phyloP scores from a whole-genome alignment of 2,888 invertebrate species.

The Drosophila neotestacea region DNA sequence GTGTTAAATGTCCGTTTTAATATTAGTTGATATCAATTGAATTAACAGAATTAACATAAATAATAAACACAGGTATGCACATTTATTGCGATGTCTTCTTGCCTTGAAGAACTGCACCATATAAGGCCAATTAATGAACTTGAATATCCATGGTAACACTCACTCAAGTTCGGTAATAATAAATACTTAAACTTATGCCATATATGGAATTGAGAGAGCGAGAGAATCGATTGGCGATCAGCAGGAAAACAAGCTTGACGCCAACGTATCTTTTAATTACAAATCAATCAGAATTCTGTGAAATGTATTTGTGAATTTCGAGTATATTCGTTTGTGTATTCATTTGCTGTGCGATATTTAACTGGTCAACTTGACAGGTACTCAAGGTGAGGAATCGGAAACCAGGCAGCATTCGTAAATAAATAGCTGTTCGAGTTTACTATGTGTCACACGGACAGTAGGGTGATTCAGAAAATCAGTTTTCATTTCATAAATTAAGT shows the following conservation, averaged over 20 bases:
- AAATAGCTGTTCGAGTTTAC: slow-evolving; percentile 29
- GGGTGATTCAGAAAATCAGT: slow-evolving; percentile 38
- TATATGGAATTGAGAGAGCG: slow-evolving; percentile 15
- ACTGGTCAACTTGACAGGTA: slow-evolving; percentile 51
- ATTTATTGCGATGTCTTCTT: slow-evolving; percentile 14
- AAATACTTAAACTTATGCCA: slow-evolving; percentile 27
- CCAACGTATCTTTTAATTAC: slow-evolving; percentile 37
- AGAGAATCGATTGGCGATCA: slow-evolving; percentile 14
- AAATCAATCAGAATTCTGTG: slow-evolving; percentile 55
- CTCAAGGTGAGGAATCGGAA: slow-evolving; percentile 73
- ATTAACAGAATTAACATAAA: slow-evolving; percentile 10
- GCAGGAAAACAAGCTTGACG: slow-evolving; percentile 31
- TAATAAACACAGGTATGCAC: slow-evolving; percentile 8
- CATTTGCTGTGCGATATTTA: slow-evolving; percentile 26
- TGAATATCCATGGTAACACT: slow-evolving; percentile 27
- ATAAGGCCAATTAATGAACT: slow-evolving; percentile 48
- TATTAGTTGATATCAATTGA: slow-evolving; percentile 24
- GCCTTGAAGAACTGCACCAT: slow-evolving; percentile 47
- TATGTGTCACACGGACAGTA: slow-evolving; percentile 60
- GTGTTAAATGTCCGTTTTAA: slow-evolving; percentile 31
- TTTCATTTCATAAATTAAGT: neutral
- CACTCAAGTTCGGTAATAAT: slow-evolving; percentile 18
- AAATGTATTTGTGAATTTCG: slow-evolving; percentile 21
- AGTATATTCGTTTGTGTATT: slow-evolving; percentile 11
- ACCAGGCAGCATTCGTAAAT: slow-evolving; percentile 50